Evolutionary conservation across 2,888 invertebrate genomes (phyloP), one percentile per base, ranked within the genome.

Genomic region (Caenorhabditis sinica): DNA sequence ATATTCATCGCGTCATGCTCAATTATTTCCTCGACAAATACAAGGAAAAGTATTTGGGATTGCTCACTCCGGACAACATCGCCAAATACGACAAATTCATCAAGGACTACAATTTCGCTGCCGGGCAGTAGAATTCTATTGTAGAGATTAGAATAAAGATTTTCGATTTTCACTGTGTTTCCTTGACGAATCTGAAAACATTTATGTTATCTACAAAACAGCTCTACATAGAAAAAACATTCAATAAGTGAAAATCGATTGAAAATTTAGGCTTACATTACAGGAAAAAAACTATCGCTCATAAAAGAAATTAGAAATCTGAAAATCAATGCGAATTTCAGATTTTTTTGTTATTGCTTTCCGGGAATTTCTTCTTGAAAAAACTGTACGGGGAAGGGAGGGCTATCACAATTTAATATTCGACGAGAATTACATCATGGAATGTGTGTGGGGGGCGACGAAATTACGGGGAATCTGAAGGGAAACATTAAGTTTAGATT

Each of bases 1-100:
- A 82, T 83, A 85, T 90, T 49, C 90, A 90, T 71, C 89, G 90
- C 20, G 86, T 90, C 15, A 85, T 90, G 80, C 80, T 90, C 33
- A 85, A 72, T 84, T 89, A 90, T 71, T 88, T 90, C 56, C 58
- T 90, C 30, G 89, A 90, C 8, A 87, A 87, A 75, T 84, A 87
- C 77, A 80, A 76, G 82, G 83, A 77, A 2, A 82, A 82, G 60
- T 85, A 85, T 23, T 63, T 66, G 5, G 58, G 71, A 20, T 23
- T 84, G 20, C 69, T 86, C 43, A 85, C 66, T 23, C 68, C 76
- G 15, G 81, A 83, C 1, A 83, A 83, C 53, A 13, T 61, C 56
- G 56, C 56, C 33, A 89, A 89, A 65, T 87, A 86, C 53, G 65
- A 82, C 25, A 80, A 82, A 40, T 89, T 87, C 53, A 51, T 87